Evolutionary conservation across 1,140 invertebrate genomes (phyloP), one percentile per base, ranked within the genome.

Genomic region (Dendroctonus ponderosae): DNA sequence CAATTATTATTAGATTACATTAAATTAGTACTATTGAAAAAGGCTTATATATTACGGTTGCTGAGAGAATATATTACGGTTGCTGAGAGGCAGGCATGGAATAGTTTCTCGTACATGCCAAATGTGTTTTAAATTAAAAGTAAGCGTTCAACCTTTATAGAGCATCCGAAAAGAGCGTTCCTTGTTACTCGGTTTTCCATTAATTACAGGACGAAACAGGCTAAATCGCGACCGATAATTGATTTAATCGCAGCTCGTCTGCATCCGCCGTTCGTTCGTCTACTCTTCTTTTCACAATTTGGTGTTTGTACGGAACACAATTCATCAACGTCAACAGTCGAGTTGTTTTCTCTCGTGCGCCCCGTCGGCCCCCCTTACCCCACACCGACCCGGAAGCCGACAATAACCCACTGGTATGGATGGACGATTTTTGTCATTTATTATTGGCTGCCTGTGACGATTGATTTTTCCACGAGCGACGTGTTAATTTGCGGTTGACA

Each of bases 231-330:
- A 71, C 68, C 73, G 67, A 76, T 76, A 76, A 76, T 75, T 76
- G 75, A 76, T 76, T 72, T 71, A 74, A 71, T 69, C 68, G 70
- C 67, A 67, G 67, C 64, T 66, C 66, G 74, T 75, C 73, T 75
- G 73, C 75, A 71, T 68, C 73, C 73, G 64, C 48, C 63, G 62
- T 50, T 63, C 75, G 72, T 74, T 76, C 72, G 73, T 77, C 76
- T 78, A 77, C 76, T 77, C 76, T 78, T 78, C 77, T 78, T 78
- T 78, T 78, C 77, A 78, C 77, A 77, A 79, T 79, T 78, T 79
- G 77, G 76, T 76, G 76, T 79, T 79, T 77, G 77, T 79, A 79
- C 76, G 76, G 69, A 78, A 77, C 75, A 75, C 69, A 69, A 79
- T 79, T 73, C 76, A 79, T 79, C 77, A 79, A 77, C 70, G 77